These are phyloP conservation scores for Onychomys torridus DNA, from an alignment of 2,797 vertebrate genomes.

Conservation along the genomic window DNA sequence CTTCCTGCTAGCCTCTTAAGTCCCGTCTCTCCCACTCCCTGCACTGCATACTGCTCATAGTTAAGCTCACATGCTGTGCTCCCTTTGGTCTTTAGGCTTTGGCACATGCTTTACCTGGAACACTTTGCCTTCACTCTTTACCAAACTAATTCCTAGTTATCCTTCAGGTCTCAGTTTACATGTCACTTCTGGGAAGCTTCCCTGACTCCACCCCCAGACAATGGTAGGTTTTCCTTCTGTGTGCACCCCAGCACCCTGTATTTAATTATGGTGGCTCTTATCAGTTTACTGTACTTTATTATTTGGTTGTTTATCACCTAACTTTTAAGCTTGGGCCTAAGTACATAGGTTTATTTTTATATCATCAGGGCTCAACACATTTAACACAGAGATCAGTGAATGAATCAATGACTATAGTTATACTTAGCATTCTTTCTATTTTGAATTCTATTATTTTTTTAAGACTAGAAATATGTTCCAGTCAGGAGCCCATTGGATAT, in stretches of 20 bases:
- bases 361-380: conserved; percentile 32
- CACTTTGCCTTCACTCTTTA: conserved; percentile 66
- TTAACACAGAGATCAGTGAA: conserved; percentile 2
- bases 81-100: conserved; percentile 68
- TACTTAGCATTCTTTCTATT: conserved; percentile 43
- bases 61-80: conserved; percentile 57
- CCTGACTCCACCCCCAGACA: conserved; percentile 70
- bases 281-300: conserved; percentile 49
- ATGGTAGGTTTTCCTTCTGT: conserved; percentile 73
- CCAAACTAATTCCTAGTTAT: conserved; percentile 75
- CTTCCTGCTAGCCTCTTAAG: conserved; percentile 59
- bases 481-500: conserved; percentile 55
- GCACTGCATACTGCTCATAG: conserved; percentile 67
- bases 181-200: conserved; percentile 76
- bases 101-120: conserved; percentile 74
- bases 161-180: conserved; percentile 79
- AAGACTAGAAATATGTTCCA: conserved; percentile 39
- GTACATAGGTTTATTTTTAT: conserved; percentile 49
- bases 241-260: conserved; percentile 9
- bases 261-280: conserved; percentile 35
- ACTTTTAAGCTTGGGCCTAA: conserved; percentile 27
- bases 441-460: conserved; percentile 67
- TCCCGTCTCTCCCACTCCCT: conserved; percentile 35
- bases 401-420: not conserved
- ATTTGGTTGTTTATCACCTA: conserved; percentile 50